Base-by-base conservation (phyloP, 2,797 vertebrate species). In the Chelon labrosus region DNA sequence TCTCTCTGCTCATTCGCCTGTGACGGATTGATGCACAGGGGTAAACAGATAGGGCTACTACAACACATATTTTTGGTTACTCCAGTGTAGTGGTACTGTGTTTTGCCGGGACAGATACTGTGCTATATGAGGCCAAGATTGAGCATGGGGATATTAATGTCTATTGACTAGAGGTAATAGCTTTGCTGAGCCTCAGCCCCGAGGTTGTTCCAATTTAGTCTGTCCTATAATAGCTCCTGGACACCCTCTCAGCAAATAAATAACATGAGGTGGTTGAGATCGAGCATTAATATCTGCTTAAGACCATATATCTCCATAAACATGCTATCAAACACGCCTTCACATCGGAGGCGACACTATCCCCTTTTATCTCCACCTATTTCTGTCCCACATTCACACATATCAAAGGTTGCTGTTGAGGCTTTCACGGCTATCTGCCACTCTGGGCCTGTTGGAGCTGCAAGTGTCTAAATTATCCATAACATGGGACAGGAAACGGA, bases 121-220 rank as follows among this genome's bases (percentile, higher is more conserved):
- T 56, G 35, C 68, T 35, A 38, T 74, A 85, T 79, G 67, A 85
- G 83, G 81, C 88, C 65, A 72, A 85, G 89, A 89, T 74, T 85
- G 88, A 90, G 59, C 68, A 35, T 37, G 59, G 70, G 77, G 86
- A 87, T 90, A 90, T 90, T 92, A 92, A 91, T 92, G 91, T 84
- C 89, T 93, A 91, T 92, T 90, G 91, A 93, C 91, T 85, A 73
- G 82, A 82, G 85, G 86, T 92, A 92, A 91, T 92, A 84, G 89
- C 90, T 91, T 89, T 84, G 74, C 87, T 55, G 73, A 82, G 85
- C 37, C 85, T 84, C 76, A 70, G 86, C 86, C 88, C 86, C 12
- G 77, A 85, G 90, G 83, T 88, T 84, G 86, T 87, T 89, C 84
- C 84, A 83, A 88, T 90, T 91, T 85, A 88, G 86, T 68, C 77